Evolutionary conservation across 1,140 invertebrate genomes (phyloP).

Genomic region (Drosophila guanche): DNA sequence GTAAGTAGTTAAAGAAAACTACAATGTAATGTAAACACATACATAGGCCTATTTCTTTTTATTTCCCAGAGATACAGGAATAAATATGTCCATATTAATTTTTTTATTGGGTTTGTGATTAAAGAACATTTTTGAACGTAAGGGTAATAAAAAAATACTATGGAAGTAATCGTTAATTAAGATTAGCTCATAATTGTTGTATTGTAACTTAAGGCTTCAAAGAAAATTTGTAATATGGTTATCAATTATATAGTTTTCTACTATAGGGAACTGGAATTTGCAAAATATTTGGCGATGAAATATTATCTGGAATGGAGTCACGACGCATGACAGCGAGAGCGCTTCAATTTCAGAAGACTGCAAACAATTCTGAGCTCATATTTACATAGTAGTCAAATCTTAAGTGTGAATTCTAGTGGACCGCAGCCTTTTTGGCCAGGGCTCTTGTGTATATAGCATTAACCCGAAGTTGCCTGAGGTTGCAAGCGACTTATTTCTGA

Average conservation of each 20-base stretch:
- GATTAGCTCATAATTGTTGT: slow-evolving; percentile 71
- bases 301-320: no score
- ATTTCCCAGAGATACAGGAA: slow-evolving; percentile 41
- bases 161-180: slow-evolving; percentile 72
- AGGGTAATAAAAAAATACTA: slow-evolving; percentile 31
- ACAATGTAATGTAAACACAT: slow-evolving; percentile 32
- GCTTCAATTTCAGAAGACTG: no score
- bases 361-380: no score
- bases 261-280: no score
- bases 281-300: not conserved
- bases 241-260: slow-evolving; percentile 47
- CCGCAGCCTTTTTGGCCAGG: no score
- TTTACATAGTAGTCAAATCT: no score
- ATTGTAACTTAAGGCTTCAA: slow-evolving; percentile 58
- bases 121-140: slow-evolving; percentile 42
- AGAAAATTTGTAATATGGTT: slow-evolving; percentile 51
- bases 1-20: slow-evolving; percentile 65
- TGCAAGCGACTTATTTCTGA: no score
- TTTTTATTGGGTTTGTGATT: slow-evolving; percentile 57
- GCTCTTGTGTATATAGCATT: no score
- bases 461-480: no score
- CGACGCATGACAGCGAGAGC: no score
- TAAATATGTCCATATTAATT: slow-evolving; percentile 55
- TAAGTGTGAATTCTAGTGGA: no score
- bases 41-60: slow-evolving; percentile 52